Evolutionary conservation across 2,888 invertebrate species (phyloP).

Genomic region (Mesochorus sp.): DNA sequence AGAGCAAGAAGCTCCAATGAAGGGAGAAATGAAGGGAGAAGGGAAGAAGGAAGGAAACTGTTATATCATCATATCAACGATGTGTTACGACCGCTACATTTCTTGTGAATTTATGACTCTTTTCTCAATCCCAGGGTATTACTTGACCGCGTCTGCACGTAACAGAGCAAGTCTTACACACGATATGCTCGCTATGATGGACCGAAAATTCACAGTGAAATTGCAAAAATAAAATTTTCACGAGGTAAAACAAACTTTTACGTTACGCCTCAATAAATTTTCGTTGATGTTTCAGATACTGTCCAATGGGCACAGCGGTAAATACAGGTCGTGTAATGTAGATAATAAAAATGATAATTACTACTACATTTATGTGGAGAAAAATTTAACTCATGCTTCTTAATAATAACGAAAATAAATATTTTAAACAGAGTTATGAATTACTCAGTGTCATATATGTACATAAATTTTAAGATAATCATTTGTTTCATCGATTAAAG

Average conservation of each 20-base stretch:
- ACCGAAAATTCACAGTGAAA: too few relatives aligned
- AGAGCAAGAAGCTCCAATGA: neutral
- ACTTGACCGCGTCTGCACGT: slow-evolving; percentile 5
- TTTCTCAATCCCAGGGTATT: slow-evolving; percentile 2
- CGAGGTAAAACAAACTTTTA: neutral
- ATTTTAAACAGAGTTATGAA: too few relatives aligned
- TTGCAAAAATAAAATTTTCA: neutral
- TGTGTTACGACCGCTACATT: slow-evolving; percentile 67
- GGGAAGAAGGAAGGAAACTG: slow-evolving; percentile 8
- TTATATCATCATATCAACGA: slow-evolving; percentile 54
- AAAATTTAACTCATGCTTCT: too few relatives aligned
- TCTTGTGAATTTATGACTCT: slow-evolving; percentile 68
- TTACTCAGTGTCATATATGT: too few relatives aligned
- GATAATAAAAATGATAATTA: neutral
- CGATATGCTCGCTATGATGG: neutral
- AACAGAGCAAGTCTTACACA: too few relatives aligned
- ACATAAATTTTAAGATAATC: too few relatives aligned
- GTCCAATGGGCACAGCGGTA: neutral
- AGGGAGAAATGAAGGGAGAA: neutral
- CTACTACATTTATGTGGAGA: too few relatives aligned
- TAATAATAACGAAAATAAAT: too few relatives aligned
- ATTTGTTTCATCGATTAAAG: too few relatives aligned
- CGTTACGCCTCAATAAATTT: neutral
- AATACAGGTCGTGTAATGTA: neutral
- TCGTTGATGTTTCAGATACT: neutral